Percentiles rank a stretch among this genome's conserved stretches.
Evolutionary conservation across 2,113 vertebrate species (phyloP).

Genomic region (Desmodus rotundus): DNA sequence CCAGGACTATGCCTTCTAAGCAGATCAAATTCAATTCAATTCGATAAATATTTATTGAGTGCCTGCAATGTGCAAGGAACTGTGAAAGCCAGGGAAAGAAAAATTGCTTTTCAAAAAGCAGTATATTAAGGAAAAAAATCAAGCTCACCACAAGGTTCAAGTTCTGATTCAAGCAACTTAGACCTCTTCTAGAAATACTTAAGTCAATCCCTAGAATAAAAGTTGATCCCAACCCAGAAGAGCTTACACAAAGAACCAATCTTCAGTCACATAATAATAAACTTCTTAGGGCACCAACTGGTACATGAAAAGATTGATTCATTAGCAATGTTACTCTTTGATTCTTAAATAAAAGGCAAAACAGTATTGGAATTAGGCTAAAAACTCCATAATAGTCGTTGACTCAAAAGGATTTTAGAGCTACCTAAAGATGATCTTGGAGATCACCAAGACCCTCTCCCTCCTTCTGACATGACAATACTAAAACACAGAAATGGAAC

Average conservation of each 20-base stretch:
- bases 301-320: not conserved
- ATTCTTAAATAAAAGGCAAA: not conserved
- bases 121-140: slow-evolving; percentile 11
- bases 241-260: not conserved
- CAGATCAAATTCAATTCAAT: slow-evolving; percentile 57
- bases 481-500: not conserved
- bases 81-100: slow-evolving; percentile 1
- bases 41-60: slow-evolving; percentile 64
- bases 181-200: not conserved
- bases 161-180: slow-evolving; percentile 24
- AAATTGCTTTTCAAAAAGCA: slow-evolving; percentile 44
- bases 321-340: not conserved
- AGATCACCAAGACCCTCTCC: slow-evolving; percentile 4
- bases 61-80: slow-evolving; percentile 16
- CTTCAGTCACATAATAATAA: not conserved
- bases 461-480: not conserved
- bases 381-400: slow-evolving; percentile 7
- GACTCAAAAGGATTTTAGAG: not conserved
- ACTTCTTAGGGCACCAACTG: not conserved
- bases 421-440: not conserved
- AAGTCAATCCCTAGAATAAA: slow-evolving; percentile 7
- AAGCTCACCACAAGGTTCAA: slow-evolving; percentile 44
- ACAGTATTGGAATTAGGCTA: not conserved
- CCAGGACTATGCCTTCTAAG: not conserved
- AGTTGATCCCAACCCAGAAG: not conserved